Evolutionary conservation across 2,797 vertebrate genomes (phyloP).

Genomic region (Hippopotamyrus pictus): DNA sequence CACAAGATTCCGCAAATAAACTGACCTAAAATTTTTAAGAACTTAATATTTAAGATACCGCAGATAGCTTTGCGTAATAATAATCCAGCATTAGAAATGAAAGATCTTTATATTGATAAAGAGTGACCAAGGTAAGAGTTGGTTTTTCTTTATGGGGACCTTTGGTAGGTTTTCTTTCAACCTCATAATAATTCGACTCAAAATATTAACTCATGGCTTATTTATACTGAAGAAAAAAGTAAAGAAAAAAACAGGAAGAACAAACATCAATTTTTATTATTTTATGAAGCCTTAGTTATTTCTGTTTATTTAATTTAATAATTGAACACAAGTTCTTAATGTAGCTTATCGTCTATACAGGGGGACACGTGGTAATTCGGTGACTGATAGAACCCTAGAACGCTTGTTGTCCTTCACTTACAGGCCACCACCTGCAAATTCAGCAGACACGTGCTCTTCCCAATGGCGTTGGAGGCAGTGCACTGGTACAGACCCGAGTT

Average conservation of each 20-base stretch:
- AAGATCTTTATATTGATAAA: neutral
- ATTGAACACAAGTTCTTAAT: neutral
- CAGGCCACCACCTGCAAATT: constrained; percentile 88
- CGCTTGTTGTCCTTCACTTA: constrained; percentile 60
- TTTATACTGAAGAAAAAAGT: neutral
- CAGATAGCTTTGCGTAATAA: neutral
- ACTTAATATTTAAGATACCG: neutral
- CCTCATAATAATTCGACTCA: neutral
- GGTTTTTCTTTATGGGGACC: neutral
- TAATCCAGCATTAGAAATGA: neutral
- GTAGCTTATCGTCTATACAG: neutral
- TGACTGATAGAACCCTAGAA: neutral
- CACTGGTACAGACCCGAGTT: constrained; percentile 94
- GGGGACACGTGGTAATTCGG: neutral
- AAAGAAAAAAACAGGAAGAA: neutral
- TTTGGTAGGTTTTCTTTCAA: neutral
- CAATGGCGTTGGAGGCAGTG: constrained; percentile 86
- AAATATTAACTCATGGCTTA: neutral
- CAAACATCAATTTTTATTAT: neutral
- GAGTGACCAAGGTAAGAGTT: neutral
- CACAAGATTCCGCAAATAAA: neutral
- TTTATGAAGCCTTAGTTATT: neutral
- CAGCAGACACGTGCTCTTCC: constrained; percentile 88
- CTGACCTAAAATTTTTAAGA: neutral
- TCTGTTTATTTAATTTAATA: neutral